A percentile compares a stretch with the other conserved stretches of the same genome.
These are phyloP conservation scores for Tychaedon coryphoeus DNA, from an alignment of 2,113 vertebrate species.

Conservation along the genomic window DNA sequence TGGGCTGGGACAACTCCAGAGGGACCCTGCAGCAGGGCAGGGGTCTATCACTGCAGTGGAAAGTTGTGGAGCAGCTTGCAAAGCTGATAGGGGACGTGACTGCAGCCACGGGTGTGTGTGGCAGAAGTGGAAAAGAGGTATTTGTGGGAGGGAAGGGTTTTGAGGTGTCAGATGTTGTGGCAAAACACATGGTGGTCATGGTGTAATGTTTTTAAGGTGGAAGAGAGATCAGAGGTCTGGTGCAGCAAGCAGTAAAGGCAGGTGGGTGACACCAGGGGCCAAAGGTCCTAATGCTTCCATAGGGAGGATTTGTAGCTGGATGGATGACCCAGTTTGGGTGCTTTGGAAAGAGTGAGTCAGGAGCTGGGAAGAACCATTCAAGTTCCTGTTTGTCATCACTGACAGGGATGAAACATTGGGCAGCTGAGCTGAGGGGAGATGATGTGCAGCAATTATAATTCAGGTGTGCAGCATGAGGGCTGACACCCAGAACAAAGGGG, in stretches of 20 bases:
- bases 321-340: not conserved
- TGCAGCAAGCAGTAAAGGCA: not conserved
- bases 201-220: not conserved
- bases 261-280: not conserved
- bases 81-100: accelerated
- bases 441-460: not conserved
- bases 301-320: not conserved
- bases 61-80: not conserved
- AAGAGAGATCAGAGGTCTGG: not conserved
- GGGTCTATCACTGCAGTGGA: accelerated
- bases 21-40: not conserved
- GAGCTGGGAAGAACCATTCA: not conserved
- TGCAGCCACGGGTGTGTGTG: not conserved
- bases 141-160: not conserved
- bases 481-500: not conserved
- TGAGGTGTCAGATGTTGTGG: not conserved
- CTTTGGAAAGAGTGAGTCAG: not conserved
- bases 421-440: not conserved
- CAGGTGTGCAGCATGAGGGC: not conserved
- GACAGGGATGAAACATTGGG: not conserved
- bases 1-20: not conserved
- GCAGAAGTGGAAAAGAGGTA: not conserved
- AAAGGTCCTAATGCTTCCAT: not conserved
- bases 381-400: accelerated
- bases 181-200: not conserved